phyloP scores from a whole-genome alignment of 2,888 invertebrate species.

The Agriopis marginaria region DNA sequence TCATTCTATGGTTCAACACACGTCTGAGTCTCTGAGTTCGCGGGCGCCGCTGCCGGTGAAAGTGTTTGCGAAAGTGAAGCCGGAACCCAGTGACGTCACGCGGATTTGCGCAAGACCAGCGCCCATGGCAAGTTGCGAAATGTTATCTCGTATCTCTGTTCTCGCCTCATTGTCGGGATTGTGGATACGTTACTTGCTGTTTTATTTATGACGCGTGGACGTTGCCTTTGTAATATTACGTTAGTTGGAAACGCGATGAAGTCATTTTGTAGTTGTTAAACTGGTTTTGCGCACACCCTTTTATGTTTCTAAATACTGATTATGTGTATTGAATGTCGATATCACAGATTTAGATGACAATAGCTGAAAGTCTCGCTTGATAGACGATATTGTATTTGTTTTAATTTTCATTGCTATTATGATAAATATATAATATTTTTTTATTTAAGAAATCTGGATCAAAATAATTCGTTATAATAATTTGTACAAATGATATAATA shows the following conservation, averaged over 20 bases:
- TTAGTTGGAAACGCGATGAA: slow-evolving; percentile 30
- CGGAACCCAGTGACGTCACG: slow-evolving; percentile 82
- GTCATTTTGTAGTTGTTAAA: slow-evolving; percentile 3
- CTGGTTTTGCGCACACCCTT: too few relatives aligned
- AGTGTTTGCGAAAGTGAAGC: slow-evolving; percentile 85
- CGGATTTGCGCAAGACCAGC: slow-evolving; percentile 79
- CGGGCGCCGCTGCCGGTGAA: slow-evolving; percentile 72
- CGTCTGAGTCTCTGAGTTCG: slow-evolving; percentile 50
- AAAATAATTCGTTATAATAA: too few relatives aligned
- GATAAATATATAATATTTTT: too few relatives aligned
- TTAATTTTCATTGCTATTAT: too few relatives aligned
- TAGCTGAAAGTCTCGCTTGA: too few relatives aligned
- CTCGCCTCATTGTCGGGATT: slow-evolving; percentile 63
- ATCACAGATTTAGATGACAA: too few relatives aligned
- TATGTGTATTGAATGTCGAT: neutral
- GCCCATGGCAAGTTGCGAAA: slow-evolving; percentile 76
- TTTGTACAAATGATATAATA: too few relatives aligned
- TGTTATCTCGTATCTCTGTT: slow-evolving; percentile 56
- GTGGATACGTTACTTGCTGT: slow-evolving; percentile 58
- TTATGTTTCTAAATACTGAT: neutral
- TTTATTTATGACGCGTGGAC: slow-evolving; percentile 43
- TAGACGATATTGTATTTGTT: too few relatives aligned
- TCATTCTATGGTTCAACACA: slow-evolving; percentile 38
- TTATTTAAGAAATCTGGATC: too few relatives aligned
- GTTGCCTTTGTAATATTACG: slow-evolving; percentile 41